Evolutionary conservation across 2,888 invertebrate genomes (phyloP), one percentile per base, ranked within the genome.

Genomic region (Aromia moschata): DNA sequence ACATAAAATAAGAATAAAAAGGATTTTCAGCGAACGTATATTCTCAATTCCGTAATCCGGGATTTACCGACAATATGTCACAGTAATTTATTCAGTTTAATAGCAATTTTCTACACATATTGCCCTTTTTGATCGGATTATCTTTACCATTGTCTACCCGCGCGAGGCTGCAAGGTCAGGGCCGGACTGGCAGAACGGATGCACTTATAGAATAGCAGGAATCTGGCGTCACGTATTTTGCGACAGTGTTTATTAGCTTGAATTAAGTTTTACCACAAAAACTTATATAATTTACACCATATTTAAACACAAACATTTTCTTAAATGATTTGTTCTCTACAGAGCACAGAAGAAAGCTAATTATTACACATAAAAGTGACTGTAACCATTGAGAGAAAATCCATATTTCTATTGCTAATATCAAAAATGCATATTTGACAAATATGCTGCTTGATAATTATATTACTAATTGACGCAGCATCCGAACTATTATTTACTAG

Each of bases 61-160:
- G 74, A 72, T 74, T 76, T 72, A 56, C 52, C 66, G 67, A 76
- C 75, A 77, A 77, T 75, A 71, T 69, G 62, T 62, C 47, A 55
- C 51, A 70, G 72, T 77, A 77, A 78, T 75, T 73, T 77, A 78
- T 79, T 77, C 77, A 74, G 72, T 77, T 77, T 77, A 77, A 77
- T 78, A 75, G 76, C 74, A 76, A 77, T 78, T 77, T 79, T 76
- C 77, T 74, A 71, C 75, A 75, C 73, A 77, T 76, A 77, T 78
- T 76, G 74, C 75, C 76, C 77, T 71, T 77, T 77, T 74, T 68
- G 70, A 73, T 70, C 68, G 74, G 77, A 78, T 77, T 77, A 77
- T 62, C 47, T 25, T 12, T 18, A 16, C 54, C 55, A 68, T 70
- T 70, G 65, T 68, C 40, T 31, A 33, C 33, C 33, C 33, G 33